Conservation (phyloP, 2,797 vertebrate genomes). For the Ataeniobius toweri region DNA sequence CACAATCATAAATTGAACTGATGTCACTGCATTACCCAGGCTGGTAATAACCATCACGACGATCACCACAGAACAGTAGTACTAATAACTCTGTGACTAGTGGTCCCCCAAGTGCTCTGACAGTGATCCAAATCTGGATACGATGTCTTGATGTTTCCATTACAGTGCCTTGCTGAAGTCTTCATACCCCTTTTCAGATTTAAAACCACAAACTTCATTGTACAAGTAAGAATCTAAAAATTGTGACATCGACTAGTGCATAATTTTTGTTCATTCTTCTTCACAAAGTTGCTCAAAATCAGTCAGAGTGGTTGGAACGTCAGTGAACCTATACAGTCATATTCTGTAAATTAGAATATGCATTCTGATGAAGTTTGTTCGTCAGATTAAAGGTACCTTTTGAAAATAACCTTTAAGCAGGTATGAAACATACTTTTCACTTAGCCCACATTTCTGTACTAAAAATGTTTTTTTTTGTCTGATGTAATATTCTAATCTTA, state of each 20-base stretch:
- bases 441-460: background rate
- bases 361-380: background rate
- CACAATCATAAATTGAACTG: slow-evolving; percentile 67
- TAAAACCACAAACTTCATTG: background rate
- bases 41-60: slow-evolving; percentile 61
- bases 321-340: background rate
- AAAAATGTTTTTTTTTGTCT: background rate
- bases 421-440: background rate
- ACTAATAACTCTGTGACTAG: slow-evolving; percentile 52
- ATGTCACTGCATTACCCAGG: slow-evolving; percentile 69
- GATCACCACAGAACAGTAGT: slow-evolving; percentile 66
- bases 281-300: background rate
- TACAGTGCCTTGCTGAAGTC: slow-evolving; percentile 3
- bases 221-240: background rate
- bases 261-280: background rate
- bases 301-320: background rate
- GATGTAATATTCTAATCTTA: background rate
- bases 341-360: background rate
- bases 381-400: background rate
- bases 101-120: slow-evolving; percentile 54
- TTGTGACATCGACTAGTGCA: background rate
- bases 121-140: slow-evolving; percentile 43
- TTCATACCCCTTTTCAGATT: background rate
- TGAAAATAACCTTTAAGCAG: background rate
- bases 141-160: slow-evolving; percentile 33